phyloP scores from a whole-genome alignment of 2,888 invertebrate species.

The Hesperia comma region DNA sequence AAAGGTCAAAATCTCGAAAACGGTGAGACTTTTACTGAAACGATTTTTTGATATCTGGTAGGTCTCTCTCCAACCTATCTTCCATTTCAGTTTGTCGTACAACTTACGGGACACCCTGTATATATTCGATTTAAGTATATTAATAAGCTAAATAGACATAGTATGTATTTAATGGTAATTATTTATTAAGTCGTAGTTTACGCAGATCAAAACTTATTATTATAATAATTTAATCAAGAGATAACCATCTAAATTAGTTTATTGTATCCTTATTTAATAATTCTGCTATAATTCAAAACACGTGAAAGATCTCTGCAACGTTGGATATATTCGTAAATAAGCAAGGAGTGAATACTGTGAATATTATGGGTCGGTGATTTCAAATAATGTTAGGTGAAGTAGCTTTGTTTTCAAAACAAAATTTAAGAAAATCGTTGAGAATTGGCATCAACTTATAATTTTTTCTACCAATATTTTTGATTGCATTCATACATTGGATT shows the following conservation, averaged over 20 bases:
- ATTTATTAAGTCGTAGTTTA: constrained; percentile 12
- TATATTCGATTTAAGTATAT: not conserved
- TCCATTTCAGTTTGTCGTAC: too few relatives aligned
- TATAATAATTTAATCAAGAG: not conserved
- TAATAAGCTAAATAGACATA: not conserved
- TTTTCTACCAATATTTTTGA: too few relatives aligned
- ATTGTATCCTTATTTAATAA: not conserved
- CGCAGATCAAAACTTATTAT: constrained; percentile 12
- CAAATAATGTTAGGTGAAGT: not conserved
- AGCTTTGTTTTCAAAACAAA: not conserved
- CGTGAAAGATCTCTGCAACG: not conserved
- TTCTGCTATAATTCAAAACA: too few relatives aligned
- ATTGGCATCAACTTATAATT: not conserved
- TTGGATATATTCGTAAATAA: not conserved
- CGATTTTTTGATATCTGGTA: too few relatives aligned
- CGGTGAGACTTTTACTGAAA: too few relatives aligned
- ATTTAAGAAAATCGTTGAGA: not conserved
- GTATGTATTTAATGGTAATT: not conserved
- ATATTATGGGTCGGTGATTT: not conserved
- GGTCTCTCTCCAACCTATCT: too few relatives aligned
- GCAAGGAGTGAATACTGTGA: not conserved
- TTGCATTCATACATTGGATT: too few relatives aligned
- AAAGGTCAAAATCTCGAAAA: too few relatives aligned
- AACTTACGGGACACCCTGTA: too few relatives aligned
- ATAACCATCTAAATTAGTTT: not conserved